Percentiles rank a stretch among this genome's conserved stretches.
These are phyloP conservation scores for Leptopilina drosophilae DNA, from an alignment of 2,888 invertebrate genomes.

Conservation along the genomic window DNA sequence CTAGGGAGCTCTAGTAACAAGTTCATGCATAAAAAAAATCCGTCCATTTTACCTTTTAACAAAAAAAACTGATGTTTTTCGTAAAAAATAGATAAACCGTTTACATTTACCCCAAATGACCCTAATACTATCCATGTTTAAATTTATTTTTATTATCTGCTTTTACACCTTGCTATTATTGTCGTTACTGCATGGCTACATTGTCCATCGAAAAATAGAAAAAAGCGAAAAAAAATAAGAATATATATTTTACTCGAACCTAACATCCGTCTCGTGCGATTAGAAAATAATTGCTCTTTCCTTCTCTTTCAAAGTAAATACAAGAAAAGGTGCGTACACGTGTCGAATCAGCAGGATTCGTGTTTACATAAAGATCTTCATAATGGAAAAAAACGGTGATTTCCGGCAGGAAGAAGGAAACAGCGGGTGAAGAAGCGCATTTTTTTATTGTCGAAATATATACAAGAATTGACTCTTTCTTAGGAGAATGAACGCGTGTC, in stretches of 20 bases:
- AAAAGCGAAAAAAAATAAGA: neutral
- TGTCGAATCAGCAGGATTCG: conserved; percentile 67
- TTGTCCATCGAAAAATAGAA: too few relatives aligned
- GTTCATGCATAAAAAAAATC: too few relatives aligned
- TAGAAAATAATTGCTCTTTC: conserved; percentile 21
- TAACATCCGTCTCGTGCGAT: conserved; percentile 44
- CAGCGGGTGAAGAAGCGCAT: conserved; percentile 6
- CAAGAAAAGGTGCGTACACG: conserved; percentile 60
- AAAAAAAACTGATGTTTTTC: too few relatives aligned
- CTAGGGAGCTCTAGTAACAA: too few relatives aligned
- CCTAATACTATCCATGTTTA: too few relatives aligned
- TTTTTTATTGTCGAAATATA: neutral
- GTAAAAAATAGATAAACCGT: too few relatives aligned
- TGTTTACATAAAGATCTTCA: conserved; percentile 51
- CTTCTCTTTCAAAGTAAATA: neutral
- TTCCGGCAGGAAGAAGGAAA: conserved; percentile 43
- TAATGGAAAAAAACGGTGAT: conserved; percentile 4
- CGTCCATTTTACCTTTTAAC: too few relatives aligned
- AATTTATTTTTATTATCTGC: too few relatives aligned
- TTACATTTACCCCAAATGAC: too few relatives aligned
- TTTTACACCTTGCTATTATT: too few relatives aligned
- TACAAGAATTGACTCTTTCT: neutral
- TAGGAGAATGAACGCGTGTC: conserved; percentile 39
- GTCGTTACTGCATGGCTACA: too few relatives aligned
- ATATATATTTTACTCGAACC: neutral